Evolutionary conservation across 2,797 vertebrate genomes (phyloP), one percentile per base, ranked within the genome.

Genomic region (Hypotaenidia philippensis): DNA sequence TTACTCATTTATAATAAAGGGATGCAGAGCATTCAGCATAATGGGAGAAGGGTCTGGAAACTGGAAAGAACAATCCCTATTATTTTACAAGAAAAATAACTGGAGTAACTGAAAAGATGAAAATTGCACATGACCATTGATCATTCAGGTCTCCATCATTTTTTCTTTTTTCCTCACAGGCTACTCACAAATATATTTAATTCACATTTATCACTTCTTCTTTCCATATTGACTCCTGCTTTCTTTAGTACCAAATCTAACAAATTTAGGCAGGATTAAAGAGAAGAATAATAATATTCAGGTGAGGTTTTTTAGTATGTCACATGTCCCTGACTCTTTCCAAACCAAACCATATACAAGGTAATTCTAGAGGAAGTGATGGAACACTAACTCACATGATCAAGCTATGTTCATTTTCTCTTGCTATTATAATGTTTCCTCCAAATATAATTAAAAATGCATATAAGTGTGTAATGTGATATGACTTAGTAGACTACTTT

Each of bases 381-480:
- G 63, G 93, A 83, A 64, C 13, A 36, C 53, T 74, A 78, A 63
- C 23, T 88, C 84, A 79, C 32, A 87, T 77, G 92, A 91, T 83
- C 8, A 44, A 83, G 47, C 26, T 50, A 53, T 71, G 26, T 34
- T 64, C 27, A 87, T 89, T 96, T 89, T 68, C 77, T 87, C n/a
- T 83, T 65, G 40, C 32, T 85, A n/a, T 90, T 95, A 81, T 90
- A 80, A 65, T 77, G 36, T 87, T 95, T 94, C 85, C 63, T 94
- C 69, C 75, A 95, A 95, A 96, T 90, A 52, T 90, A 96, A 96
- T 97, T 96, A 89, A 95, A 95, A 94, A 85, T 74, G 31, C 65
- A 82, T 82, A 87, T 87, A 87, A 78, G 36, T 21, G 19, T 69
- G 85, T 89, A 97, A 97, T 90, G 60, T 52, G 82, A 79, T 91